Conservation (phyloP, 2,888 invertebrate genomes). For the Clanis bilineata region DNA sequence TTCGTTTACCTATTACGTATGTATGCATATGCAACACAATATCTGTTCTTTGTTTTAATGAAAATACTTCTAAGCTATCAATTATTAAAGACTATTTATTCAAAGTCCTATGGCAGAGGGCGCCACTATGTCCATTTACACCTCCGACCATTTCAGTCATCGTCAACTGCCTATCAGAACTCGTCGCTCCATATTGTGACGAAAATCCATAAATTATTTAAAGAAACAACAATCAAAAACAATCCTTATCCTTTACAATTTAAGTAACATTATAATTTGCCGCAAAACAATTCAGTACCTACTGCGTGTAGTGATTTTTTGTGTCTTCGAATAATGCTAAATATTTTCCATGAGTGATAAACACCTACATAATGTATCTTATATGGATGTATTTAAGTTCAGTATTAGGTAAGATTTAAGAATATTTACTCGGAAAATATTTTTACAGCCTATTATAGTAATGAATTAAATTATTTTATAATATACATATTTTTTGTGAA, state of each 20-base stretch:
- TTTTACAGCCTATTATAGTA: too few species aligned
- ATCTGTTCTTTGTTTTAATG: too few species aligned
- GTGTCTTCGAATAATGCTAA: not conserved
- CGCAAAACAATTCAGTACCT: not conserved
- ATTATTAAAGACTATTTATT: not conserved
- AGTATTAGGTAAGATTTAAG: not conserved
- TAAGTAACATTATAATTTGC: not conserved
- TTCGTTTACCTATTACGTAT: not conserved
- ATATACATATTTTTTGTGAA: not conserved
- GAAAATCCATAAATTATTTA: not conserved
- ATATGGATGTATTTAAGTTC: not conserved
- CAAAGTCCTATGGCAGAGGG: not conserved
- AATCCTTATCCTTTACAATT: not conserved
- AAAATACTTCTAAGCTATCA: not conserved
- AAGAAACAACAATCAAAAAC: not conserved
- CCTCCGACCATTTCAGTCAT: conserved; percentile 1
- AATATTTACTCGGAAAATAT: too few species aligned
- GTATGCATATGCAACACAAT: too few species aligned
- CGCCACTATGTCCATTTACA: not conserved
- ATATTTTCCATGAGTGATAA: not conserved
- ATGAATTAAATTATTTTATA: too few species aligned
- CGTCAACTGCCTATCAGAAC: not conserved
- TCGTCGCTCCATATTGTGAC: not conserved
- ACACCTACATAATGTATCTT: not conserved
- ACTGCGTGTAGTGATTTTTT: not conserved